A percentile compares a stretch with the other conserved stretches of the same genome.
phyloP scores from a whole-genome alignment of 2,797 vertebrate genomes.

The Sebastes vulpes region DNA sequence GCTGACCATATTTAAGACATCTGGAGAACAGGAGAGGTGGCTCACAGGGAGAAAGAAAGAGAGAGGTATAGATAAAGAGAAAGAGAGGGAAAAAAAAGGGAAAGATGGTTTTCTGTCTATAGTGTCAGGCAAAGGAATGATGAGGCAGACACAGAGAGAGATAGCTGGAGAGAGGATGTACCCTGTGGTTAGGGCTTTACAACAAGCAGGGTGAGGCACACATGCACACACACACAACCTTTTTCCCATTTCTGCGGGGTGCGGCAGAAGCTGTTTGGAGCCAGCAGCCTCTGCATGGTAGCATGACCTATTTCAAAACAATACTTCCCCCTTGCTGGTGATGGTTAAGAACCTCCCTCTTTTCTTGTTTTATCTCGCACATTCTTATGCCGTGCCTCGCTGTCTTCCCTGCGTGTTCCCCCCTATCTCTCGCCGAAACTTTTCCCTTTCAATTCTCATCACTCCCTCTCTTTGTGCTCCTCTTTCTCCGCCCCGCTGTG shows the following conservation, averaged over 20 bases:
- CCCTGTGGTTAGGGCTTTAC: constrained; percentile 55
- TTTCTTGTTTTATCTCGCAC: constrained; percentile 26
- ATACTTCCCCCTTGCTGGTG: constrained; percentile 43
- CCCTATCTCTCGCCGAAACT: constrained; percentile 9
- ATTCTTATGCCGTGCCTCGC: constrained; percentile 25
- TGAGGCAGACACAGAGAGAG: constrained; percentile 31
- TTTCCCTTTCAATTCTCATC: constrained; percentile 30
- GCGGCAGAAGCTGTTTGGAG: constrained; percentile 49
- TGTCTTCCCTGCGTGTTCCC: constrained; percentile 11
- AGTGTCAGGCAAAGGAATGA: constrained; percentile 40
- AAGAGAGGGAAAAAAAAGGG: background rate
- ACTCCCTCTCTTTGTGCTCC: background rate
- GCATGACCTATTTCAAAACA: constrained; percentile 75
- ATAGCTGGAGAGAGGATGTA: constrained; percentile 35
- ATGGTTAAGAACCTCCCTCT: constrained; percentile 50
- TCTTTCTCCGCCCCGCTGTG: background rate
- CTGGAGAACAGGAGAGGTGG: constrained; percentile 36
- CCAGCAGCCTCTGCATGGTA: constrained; percentile 50
- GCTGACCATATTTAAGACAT: constrained; percentile 54
- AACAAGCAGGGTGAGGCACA: constrained; percentile 33
- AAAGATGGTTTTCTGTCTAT: constrained; percentile 12
- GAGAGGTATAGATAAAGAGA: background rate
- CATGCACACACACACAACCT: constrained; percentile 1
- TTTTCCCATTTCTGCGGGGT: constrained; percentile 61
- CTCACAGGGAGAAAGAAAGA: constrained; percentile 13